These are phyloP conservation scores for Notothenia coriiceps DNA, from an alignment of 2,113 vertebrate genomes.

Conservation along the genomic window DNA sequence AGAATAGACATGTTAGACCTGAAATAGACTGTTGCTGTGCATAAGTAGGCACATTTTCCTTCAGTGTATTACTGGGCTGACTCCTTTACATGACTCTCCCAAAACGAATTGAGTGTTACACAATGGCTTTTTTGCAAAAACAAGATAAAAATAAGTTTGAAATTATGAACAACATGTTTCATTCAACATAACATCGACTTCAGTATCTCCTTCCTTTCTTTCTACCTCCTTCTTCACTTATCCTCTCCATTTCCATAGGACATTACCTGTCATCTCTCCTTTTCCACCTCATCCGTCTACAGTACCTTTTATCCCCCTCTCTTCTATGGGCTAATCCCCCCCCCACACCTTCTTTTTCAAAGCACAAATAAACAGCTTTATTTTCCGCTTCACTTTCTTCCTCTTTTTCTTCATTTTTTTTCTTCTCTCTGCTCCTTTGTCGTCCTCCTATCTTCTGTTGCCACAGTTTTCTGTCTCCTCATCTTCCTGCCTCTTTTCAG, in stretches of 20 bases:
- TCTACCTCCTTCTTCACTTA: neutral
- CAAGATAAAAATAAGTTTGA: too few relatives aligned
- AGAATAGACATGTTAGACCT: too few relatives aligned
- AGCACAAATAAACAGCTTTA: conserved; percentile 25
- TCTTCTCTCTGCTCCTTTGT: neutral
- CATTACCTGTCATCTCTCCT: conserved; percentile 29
- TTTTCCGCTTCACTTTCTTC: conserved; percentile 6
- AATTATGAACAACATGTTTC: too few relatives aligned
- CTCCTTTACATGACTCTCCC: too few relatives aligned
- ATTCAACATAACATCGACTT: too few relatives aligned
- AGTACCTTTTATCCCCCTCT: conserved; percentile 11
- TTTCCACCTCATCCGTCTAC: conserved; percentile 3
- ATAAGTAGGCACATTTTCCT: too few relatives aligned
- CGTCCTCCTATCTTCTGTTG: neutral
- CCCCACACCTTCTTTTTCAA: neutral
- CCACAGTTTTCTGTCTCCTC: neutral
- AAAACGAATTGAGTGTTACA: too few relatives aligned
- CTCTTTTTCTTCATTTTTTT: conserved; percentile 1
- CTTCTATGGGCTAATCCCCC: conserved; percentile 29
- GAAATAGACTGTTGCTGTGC: too few relatives aligned
- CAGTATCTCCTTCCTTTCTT: neutral
- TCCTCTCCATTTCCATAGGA: neutral
- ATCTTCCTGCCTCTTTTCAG: neutral
- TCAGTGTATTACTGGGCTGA: too few relatives aligned
- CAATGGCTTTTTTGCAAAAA: too few relatives aligned